These are phyloP conservation scores for Limanda limanda DNA, from an alignment of 2,113 vertebrate species.

Conservation along the genomic window DNA sequence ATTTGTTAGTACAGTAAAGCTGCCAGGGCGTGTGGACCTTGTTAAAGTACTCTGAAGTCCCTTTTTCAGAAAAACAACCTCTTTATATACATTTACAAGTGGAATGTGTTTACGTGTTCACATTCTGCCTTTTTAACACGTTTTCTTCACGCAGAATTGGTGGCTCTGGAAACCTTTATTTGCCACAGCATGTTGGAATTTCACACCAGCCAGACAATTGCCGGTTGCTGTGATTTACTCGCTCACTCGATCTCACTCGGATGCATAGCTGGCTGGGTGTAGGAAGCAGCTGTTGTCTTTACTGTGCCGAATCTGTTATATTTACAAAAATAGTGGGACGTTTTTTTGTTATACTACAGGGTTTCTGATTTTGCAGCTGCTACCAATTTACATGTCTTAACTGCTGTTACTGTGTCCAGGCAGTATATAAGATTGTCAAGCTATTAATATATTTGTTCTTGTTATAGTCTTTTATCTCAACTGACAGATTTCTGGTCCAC, in stretches of 20 bases:
- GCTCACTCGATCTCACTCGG: not conserved
- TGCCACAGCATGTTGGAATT: not conserved
- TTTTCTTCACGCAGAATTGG: conserved; percentile 2
- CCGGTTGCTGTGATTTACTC: not conserved
- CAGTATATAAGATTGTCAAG: not conserved
- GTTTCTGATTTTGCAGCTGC: not conserved
- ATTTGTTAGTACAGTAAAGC: not conserved
- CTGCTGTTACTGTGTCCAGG: not conserved
- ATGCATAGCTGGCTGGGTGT: not conserved
- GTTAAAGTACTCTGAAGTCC: not conserved
- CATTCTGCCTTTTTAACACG: not conserved
- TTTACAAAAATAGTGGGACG: not conserved
- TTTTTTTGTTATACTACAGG: not conserved
- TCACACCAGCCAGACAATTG: not conserved
- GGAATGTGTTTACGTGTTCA: not conserved
- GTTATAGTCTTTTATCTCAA: not conserved
- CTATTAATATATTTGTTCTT: not conserved
- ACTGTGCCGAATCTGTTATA: conserved; percentile 19
- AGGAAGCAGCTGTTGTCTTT: conserved; percentile 4
- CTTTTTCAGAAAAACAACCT: not conserved
- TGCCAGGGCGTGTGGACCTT: not conserved
- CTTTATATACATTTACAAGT: not conserved
- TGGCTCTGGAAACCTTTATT: not conserved
- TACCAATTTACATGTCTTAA: not conserved
- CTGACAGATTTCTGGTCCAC: not conserved